These are phyloP conservation scores for Pterois miles DNA, from an alignment of 2,797 vertebrate genomes.

Conservation along the genomic window DNA sequence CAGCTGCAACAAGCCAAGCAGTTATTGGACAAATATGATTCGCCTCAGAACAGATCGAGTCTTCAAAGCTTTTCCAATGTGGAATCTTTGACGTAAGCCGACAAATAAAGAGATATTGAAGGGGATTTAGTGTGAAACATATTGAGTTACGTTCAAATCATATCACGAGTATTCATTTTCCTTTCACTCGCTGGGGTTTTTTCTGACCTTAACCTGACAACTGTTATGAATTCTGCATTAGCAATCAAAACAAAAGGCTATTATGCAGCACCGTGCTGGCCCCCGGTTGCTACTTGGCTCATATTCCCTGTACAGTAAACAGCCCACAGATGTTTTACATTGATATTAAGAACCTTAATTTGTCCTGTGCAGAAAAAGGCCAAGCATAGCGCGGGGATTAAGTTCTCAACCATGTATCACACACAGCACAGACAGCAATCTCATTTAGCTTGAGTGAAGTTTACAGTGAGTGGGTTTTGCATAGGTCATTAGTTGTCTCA, in stretches of 20 bases:
- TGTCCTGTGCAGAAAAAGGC: conserved; percentile 73
- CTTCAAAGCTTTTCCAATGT: conserved; percentile 76
- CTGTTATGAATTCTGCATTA: conserved; percentile 75
- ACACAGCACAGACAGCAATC: conserved; percentile 74
- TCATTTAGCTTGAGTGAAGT: conserved; percentile 80
- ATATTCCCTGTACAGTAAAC: conserved; percentile 75
- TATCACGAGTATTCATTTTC: conserved; percentile 64
- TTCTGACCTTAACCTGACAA: conserved; percentile 73
- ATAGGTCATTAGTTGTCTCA: conserved; percentile 83
- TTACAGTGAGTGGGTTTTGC: conserved; percentile 82
- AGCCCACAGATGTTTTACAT: conserved; percentile 81
- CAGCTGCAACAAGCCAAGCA: conserved; percentile 78
- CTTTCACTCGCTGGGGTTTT: conserved; percentile 36
- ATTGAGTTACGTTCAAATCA: conserved; percentile 66
- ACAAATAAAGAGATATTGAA: conserved; percentile 73
- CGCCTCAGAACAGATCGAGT: conserved; percentile 68
- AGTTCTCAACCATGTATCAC: conserved; percentile 77
- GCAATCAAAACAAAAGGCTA: conserved; percentile 78
- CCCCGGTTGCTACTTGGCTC: conserved; percentile 68
- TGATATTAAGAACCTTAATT: conserved; percentile 81
- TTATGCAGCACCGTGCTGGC: conserved; percentile 57
- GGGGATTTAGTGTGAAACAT: conserved; percentile 73
- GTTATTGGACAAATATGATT: conserved; percentile 82
- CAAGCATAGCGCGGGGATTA: conserved; percentile 71
- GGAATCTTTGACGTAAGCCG: conserved; percentile 76